These are phyloP conservation scores for Argopecten irradians DNA, from an alignment of 1,140 invertebrate genomes.

Conservation along the genomic window DNA sequence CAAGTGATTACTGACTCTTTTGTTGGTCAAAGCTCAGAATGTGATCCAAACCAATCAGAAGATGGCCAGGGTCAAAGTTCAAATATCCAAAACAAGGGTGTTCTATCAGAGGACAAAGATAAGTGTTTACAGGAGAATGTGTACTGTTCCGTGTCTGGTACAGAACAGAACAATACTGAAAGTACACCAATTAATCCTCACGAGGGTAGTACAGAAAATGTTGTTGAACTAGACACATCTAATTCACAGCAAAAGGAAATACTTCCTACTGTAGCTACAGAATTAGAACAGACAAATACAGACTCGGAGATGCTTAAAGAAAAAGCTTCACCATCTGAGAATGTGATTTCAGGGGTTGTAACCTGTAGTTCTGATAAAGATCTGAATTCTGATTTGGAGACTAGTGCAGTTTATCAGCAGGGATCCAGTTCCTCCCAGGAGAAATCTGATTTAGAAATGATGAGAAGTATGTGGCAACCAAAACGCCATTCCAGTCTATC, in stretches of 20 bases:
- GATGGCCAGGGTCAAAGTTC: not conserved
- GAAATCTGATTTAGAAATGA: constrained; percentile 63
- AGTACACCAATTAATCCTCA: not conserved
- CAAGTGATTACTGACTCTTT: not conserved
- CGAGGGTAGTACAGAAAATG: not conserved
- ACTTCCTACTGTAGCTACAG: not conserved
- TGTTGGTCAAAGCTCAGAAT: not conserved
- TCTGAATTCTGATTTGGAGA: not conserved
- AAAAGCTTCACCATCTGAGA: not conserved
- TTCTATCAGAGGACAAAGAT: not conserved
- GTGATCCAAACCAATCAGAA: not conserved
- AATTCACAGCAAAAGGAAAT: not conserved
- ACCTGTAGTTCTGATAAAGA: not conserved
- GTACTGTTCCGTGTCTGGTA: not conserved
- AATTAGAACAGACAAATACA: not conserved
- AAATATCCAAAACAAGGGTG: not conserved
- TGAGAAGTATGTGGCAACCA: constrained; percentile 80
- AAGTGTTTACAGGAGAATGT: not conserved
- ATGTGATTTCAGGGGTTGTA: not conserved
- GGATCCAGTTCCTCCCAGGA: not conserved
- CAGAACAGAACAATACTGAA: not conserved
- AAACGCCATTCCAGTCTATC: constrained; percentile 81
- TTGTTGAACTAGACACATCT: not conserved
- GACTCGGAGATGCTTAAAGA: not conserved
- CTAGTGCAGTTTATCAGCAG: not conserved